Evolutionary conservation across 2,888 invertebrate species (phyloP), one percentile per base, ranked within the genome.

Genomic region (Sesamia inferens): DNA sequence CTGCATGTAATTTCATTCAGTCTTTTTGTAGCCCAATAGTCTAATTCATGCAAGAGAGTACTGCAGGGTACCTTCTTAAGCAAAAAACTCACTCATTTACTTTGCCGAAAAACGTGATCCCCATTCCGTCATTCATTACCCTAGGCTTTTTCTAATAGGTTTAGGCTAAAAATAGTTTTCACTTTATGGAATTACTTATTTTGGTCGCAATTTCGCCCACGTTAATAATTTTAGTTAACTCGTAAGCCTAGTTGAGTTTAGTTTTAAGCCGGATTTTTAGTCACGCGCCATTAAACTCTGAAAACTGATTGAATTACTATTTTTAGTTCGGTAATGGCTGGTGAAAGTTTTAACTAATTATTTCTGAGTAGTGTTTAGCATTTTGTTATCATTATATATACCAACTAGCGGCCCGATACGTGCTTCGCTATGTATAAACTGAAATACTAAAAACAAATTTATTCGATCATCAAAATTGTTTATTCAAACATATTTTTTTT

Each of bases 221-320:
- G 61, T 24, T 81, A 76, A 84, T 81, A 62, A 84, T 71, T 76
- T 81, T 76, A 81, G 68, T 76, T 80, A 22, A 71, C 84, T 81
- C 14, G 58, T 63, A 54, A 64, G 77, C 85, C 39, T 19, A 44
- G 82, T 62, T 65, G 59, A 68, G 47, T 57, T 31, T 24, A 81
- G 65, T 76, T 81, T 68, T 39, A 48, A 81, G 31, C 70, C 13
- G 47, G 54, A 55, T 39, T 81, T 76, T 81, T 57, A 44, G 19
- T 16, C 44, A 68, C 24, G 51, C 13, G 57, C 31, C 74, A 65
- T 74, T 63, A n/a, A 66, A 66, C 24, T 44, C 39, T 58, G 48
- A 1, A 65, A 66, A 84, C 58, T 55, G 51, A 55, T 71, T 65
- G 7, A 42, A 81, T 61, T 75, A n/a, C 51, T 0, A 61, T 75